Conservation (phyloP, 2,888 invertebrate species). For the Temnothorax unifasciatus region DNA sequence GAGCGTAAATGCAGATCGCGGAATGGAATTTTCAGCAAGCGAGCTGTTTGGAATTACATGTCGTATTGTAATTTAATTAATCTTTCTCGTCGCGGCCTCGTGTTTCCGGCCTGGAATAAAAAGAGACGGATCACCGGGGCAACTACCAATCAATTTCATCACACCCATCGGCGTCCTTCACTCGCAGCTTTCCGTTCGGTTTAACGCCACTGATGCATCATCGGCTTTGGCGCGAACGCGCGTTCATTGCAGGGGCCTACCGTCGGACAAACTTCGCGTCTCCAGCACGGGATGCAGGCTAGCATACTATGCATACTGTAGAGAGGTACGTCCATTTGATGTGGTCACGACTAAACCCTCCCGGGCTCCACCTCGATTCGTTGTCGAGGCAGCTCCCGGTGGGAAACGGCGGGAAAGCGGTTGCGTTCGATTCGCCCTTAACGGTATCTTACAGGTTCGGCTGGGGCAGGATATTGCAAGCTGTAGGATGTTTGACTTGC, state of each 20-base stretch:
- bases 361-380: conserved; percentile 47
- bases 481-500: conserved; percentile 83
- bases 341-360: conserved; percentile 76
- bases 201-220: conserved; percentile 35
- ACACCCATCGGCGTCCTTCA: conserved; percentile 33
- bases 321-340: conserved; percentile 78
- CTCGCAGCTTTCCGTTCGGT: conserved; percentile 26
- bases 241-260: conserved; percentile 50
- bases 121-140: conserved; percentile 10
- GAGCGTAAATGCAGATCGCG: conserved; percentile 27
- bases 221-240: conserved; percentile 47
- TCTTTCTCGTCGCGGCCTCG: conserved; percentile 23
- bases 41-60: conserved; percentile 11
- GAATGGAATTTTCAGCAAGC: conserved; percentile 4
- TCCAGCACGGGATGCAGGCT: conserved; percentile 54
- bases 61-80: conserved; percentile 44
- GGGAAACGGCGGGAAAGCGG: conserved; percentile 27
- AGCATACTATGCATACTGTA: conserved; percentile 78
- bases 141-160: conserved; percentile 34
- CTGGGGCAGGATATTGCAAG: conserved; percentile 81
- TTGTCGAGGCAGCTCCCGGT: conserved; percentile 32
- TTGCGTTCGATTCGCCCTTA: conserved; percentile 76
- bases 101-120: background rate
- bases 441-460: conserved; percentile 79
- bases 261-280: conserved; percentile 62